A percentile compares a stretch with the other conserved stretches of the same genome.
Conservation (phyloP, 1,140 invertebrate genomes). For the Ostrea denselamellosa region DNA sequence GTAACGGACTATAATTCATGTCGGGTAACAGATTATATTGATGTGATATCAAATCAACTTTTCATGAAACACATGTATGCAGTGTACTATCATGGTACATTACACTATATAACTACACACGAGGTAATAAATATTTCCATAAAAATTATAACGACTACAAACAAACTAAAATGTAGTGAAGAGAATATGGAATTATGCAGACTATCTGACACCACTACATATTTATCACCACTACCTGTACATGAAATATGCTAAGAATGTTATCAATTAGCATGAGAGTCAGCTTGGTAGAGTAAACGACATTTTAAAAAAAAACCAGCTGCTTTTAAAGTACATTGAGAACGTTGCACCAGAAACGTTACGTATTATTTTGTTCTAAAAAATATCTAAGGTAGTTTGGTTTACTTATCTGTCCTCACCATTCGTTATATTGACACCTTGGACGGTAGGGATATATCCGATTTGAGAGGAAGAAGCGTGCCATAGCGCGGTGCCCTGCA, state of each 20-base stretch:
- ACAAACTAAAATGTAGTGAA: too few relatives aligned
- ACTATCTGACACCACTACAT: neutral
- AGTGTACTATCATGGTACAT: too few relatives aligned
- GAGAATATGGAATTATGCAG: neutral
- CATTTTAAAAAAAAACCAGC: neutral
- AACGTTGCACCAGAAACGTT: neutral
- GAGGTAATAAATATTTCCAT: too few relatives aligned
- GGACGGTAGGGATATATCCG: slow-evolving; percentile 10
- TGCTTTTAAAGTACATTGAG: neutral
- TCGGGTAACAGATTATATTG: too few relatives aligned
- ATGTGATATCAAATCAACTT: too few relatives aligned
- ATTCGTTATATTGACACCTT: slow-evolving; percentile 5
- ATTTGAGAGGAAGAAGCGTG: neutral
- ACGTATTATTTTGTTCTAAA: neutral
- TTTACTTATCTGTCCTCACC: neutral
- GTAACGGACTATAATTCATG: too few relatives aligned
- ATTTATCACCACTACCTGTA: neutral
- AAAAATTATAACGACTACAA: too few relatives aligned
- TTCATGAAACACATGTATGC: too few relatives aligned
- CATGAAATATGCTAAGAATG: slow-evolving; percentile 8
- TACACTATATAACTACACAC: too few relatives aligned
- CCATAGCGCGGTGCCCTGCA: neutral
- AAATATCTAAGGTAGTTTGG: neutral
- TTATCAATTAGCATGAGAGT: neutral
- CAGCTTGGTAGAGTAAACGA: neutral